Evolutionary conservation across 2,797 vertebrate species (phyloP).

Genomic region (Neosilurus hyrtlii): DNA sequence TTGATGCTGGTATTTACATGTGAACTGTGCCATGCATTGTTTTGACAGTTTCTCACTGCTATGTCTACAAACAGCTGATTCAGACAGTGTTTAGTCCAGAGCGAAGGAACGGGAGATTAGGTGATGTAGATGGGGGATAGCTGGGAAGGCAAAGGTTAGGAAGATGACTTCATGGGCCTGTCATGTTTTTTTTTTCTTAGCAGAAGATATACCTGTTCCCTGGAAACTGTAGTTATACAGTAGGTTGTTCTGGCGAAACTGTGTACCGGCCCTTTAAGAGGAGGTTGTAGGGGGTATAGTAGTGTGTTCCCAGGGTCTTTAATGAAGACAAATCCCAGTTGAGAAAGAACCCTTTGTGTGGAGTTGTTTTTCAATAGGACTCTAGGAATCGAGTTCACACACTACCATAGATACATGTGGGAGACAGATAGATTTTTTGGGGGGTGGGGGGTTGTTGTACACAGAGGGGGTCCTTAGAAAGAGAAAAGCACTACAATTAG

Average conservation of each 20-base stretch:
- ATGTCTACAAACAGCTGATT: slow-evolving; percentile 29
- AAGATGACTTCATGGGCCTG: neutral
- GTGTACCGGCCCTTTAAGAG: slow-evolving; percentile 74
- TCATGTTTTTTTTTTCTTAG: neutral
- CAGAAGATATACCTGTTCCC: neutral
- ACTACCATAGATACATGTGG: slow-evolving; percentile 57
- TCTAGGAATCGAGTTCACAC: slow-evolving; percentile 67
- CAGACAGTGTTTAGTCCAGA: slow-evolving; percentile 46
- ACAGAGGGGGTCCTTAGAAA: slow-evolving; percentile 6
- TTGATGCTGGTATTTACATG: slow-evolving; percentile 1
- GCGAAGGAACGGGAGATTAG: neutral
- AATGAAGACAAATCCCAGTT: slow-evolving; percentile 71
- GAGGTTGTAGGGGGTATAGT: slow-evolving; percentile 60
- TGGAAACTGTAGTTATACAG: neutral
- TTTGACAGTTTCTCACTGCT: slow-evolving; percentile 33
- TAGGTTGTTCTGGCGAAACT: slow-evolving; percentile 53
- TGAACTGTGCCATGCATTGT: slow-evolving; percentile 7
- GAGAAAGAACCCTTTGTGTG: slow-evolving; percentile 81
- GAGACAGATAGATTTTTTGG: slow-evolving; percentile 40
- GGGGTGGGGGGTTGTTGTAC: too few relatives aligned
- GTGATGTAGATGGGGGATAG: slow-evolving; percentile 2
- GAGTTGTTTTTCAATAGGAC: slow-evolving; percentile 70
- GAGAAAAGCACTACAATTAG: slow-evolving; percentile 29
- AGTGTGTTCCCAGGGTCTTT: slow-evolving; percentile 78
- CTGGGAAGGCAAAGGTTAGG: neutral